These are phyloP conservation scores for Stigmatopora argus DNA, from an alignment of 2,113 vertebrate species.

Conservation along the genomic window DNA sequence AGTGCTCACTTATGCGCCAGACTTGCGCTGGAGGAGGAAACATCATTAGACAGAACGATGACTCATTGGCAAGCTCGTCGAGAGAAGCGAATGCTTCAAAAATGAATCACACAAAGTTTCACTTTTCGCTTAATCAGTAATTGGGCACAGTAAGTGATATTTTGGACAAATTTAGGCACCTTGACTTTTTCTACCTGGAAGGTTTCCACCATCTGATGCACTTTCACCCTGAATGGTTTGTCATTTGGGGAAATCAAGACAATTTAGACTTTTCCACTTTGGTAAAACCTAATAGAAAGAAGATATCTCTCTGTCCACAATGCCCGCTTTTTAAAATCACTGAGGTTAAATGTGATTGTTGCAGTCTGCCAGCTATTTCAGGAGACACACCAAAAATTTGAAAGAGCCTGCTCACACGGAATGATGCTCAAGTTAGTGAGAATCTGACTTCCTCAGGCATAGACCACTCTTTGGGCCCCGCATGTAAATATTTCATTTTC, in stretches of 20 bases:
- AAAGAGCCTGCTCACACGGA: background rate
- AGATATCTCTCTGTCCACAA: background rate
- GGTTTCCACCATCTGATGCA: background rate
- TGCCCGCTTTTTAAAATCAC: background rate
- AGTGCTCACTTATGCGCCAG: slow-evolving; percentile 1
- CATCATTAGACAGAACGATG: slow-evolving; percentile 5
- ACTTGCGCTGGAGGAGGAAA: slow-evolving; percentile 9
- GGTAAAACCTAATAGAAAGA: background rate
- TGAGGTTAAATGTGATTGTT: background rate
- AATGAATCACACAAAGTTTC: slow-evolving; percentile 34
- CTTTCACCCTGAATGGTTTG: too few relatives aligned
- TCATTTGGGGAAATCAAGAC: too few relatives aligned
- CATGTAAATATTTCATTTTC: slow-evolving; percentile 67
- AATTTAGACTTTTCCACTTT: too few relatives aligned
- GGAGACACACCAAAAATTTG: background rate
- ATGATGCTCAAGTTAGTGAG: background rate
- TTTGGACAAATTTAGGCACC: background rate
- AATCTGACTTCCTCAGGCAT: slow-evolving; percentile 22
- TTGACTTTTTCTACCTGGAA: background rate
- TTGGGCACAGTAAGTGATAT: background rate
- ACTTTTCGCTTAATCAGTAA: slow-evolving; percentile 1
- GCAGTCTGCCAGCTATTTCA: background rate
- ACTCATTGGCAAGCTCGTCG: slow-evolving; percentile 29
- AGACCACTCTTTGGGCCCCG: slow-evolving; percentile 31
- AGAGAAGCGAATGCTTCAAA: slow-evolving; percentile 14